Percentiles rank a stretch among this genome's conserved stretches.
These are phyloP conservation scores for Oncorhynchus masou DNA, from an alignment of 2,113 vertebrate genomes.

Conservation along the genomic window DNA sequence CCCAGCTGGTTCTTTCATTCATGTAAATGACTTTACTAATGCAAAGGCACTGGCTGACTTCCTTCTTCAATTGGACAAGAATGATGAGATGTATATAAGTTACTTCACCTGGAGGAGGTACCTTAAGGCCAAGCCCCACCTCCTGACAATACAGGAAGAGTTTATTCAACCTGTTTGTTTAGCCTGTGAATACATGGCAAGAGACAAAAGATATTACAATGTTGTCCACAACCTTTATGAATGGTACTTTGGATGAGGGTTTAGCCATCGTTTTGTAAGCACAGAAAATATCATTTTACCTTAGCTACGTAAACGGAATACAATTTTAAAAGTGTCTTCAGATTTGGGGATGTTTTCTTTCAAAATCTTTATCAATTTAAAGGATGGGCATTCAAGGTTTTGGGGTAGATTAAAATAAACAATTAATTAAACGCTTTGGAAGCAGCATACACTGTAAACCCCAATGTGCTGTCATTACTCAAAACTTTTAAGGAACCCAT, in stretches of 20 bases:
- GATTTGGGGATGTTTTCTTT: too few relatives aligned
- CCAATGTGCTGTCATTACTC: too few relatives aligned
- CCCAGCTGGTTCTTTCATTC: constrained; percentile 83
- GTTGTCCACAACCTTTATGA: constrained; percentile 81
- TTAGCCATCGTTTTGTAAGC: background rate
- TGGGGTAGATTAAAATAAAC: too few relatives aligned
- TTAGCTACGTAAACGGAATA: too few relatives aligned
- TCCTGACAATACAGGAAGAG: constrained; percentile 78
- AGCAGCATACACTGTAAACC: too few relatives aligned
- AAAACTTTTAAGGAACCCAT: too few relatives aligned
- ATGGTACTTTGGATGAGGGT: constrained; percentile 70
- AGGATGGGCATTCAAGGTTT: too few relatives aligned
- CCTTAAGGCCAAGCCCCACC: constrained; percentile 79
- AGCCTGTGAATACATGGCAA: constrained; percentile 81
- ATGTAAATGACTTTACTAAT: constrained; percentile 81
- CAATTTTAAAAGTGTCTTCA: too few relatives aligned
- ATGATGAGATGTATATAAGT: constrained; percentile 78
- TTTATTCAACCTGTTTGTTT: constrained; percentile 62
- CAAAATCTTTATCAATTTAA: too few relatives aligned
- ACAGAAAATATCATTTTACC: too few relatives aligned
- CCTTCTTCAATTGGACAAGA: constrained; percentile 79
- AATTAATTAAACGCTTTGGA: too few relatives aligned
- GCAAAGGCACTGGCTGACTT: constrained; percentile 80
- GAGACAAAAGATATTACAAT: constrained; percentile 78
- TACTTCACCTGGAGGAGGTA: constrained; percentile 83